Base-by-base conservation (phyloP, 2,888 invertebrate genomes). In the Leptinotarsa haldemani region DNA sequence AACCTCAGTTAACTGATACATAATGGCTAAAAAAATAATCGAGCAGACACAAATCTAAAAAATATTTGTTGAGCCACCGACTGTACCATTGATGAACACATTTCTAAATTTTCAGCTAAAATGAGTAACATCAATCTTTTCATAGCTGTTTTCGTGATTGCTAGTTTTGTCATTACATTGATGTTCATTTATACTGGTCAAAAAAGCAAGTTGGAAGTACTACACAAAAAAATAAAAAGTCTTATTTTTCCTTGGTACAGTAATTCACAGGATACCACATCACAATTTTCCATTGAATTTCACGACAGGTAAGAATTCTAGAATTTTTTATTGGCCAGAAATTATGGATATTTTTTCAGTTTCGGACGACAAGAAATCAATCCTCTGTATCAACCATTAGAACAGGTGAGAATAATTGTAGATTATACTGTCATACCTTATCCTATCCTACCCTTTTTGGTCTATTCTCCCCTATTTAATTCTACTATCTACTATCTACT, bases 361-460 rank as follows among this genome's bases (percentile, higher is more conserved):
- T 53, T 18, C n/a, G 52, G 52, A 53, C 52, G 52, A 53, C 52
- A 53, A n/a, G 52, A 53, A 53, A 53, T 53, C 52, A 53, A 53
- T 53, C 52, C 52, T n/a, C 52, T 53, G 9, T 53, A 53, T 18
- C 52, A 20, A n/a, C 52, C 52, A 16, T 53, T 53, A 9, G 52
- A 53, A 18, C 52, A 53, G 52, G 52, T 53, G n/a, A 53, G 52
- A 53, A 53, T 53, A 0, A 48, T 48, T 3, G 5, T 16, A 16
- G 30, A 30, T 30, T 30, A 30, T 30, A 30, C 30, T 30, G 30
- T 30, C 7, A 7, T 22, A 22, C 22, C 22, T 22, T 22, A 22
- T 22, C 3, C 22, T 22, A 22, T 22, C 22, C 2, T 22, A 22
- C 3, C 22, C 22, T 22, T 22, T 22, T 22, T 22, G 22, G 3